Evolutionary conservation across 1,140 invertebrate species (phyloP), one percentile per base, ranked within the genome.

Genomic region (Micrasema longulum): DNA sequence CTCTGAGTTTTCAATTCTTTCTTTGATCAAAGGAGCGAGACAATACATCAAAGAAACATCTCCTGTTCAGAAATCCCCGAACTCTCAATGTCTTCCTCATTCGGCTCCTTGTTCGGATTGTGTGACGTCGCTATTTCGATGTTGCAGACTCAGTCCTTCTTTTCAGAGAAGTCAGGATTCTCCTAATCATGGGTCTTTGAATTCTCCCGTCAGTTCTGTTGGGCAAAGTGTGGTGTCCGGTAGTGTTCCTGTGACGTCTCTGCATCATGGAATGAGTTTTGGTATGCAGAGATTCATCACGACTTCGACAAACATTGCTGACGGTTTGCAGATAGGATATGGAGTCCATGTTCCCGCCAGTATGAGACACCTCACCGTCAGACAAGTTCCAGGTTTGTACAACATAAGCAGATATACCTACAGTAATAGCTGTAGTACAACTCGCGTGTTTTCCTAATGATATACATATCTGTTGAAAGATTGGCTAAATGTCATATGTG

Each of bases 31-130:
- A 48, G 74, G 72, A 12, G 57, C 53, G 3, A 70, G 50, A 18
- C 52, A 71, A 2, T 53, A 45, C 18, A 67, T 43, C 6, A 16
- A 74, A 6, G 72, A 74, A 10, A 52, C 45, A 35, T 18, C 43
- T 43, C 18, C 50, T 12, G 18, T 43, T 55, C 60, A 64, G 45
- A 64, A 64, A 18, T 1, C 60, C 26, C 1, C 23, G 11, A 35
- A 16, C 14, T 47, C 36, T 18, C 20, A 41, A 22, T 68, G n/a
- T 14, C 4, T 43, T 31, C 76, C 72, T 4, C 73, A 72, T n/a
- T 52, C 78, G 9, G 75, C 82, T 60, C 82, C 82, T 10, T 83
- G 82, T 77, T 81, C 81, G 12, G 82, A 83, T 71, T 83, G 81
- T 76, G 82, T 83, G 7, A 81, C 81, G 18, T 83, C 82, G 1